Percentiles rank a stretch among this genome's conserved stretches.
These are phyloP conservation scores for Leuctra nigra DNA, from an alignment of 2,888 invertebrate species.

Conservation along the genomic window DNA sequence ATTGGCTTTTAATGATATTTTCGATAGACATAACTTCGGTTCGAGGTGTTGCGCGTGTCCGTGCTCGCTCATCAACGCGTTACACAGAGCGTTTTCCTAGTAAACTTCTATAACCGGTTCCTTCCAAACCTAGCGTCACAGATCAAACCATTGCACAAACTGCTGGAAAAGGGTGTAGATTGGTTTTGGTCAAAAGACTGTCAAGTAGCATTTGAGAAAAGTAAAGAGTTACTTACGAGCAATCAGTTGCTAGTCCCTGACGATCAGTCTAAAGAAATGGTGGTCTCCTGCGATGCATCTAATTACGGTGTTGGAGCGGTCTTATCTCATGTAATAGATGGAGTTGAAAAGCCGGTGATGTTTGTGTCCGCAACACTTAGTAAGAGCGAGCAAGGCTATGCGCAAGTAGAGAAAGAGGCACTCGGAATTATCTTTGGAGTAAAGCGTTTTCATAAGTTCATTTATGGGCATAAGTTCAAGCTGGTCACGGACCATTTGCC, in stretches of 20 bases:
- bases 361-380: conserved; percentile 16
- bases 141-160: conserved; percentile 15
- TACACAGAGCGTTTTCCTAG: too few species aligned
- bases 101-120: conserved; percentile 22
- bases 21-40: too few species aligned
- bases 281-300: conserved; percentile 25
- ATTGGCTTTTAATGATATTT: too few species aligned
- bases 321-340: conserved; percentile 15
- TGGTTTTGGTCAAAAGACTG: conserved; percentile 11
- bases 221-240: conserved; percentile 6
- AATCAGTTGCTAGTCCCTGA: conserved; percentile 19
- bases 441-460: conserved; percentile 29
- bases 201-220: background rate
- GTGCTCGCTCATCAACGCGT: too few species aligned
- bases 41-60: too few species aligned
- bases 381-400: conserved; percentile 17
- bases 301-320: conserved; percentile 27
- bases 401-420: conserved; percentile 17
- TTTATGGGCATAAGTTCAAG: conserved; percentile 30
- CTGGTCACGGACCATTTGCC: conserved; percentile 30
- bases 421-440: conserved; percentile 21
- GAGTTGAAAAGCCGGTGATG: conserved; percentile 12
- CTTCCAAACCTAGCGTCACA: conserved; percentile 13
- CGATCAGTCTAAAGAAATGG: conserved; percentile 22
- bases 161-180: background rate